These are phyloP conservation scores for Araneus ventricosus DNA, from an alignment of 1,140 invertebrate genomes.

Conservation along the genomic window DNA sequence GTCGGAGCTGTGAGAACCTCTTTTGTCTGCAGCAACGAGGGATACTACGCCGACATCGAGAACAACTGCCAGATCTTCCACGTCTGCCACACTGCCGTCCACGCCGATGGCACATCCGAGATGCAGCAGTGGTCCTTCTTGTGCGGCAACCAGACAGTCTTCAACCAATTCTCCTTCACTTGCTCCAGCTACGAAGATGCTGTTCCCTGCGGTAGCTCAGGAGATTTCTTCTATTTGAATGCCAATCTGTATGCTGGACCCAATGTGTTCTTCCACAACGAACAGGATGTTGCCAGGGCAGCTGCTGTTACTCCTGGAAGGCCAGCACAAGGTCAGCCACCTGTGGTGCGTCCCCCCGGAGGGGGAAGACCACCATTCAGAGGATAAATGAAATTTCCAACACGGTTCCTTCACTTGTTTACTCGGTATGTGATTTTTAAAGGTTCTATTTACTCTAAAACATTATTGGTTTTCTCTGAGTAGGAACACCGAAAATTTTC, in stretches of 20 bases:
- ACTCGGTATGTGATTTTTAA: neutral
- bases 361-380: conserved; percentile 41
- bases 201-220: conserved; percentile 78
- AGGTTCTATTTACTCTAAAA: no score
- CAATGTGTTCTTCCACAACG: conserved; percentile 73
- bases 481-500: no score
- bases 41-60: conserved; percentile 80
- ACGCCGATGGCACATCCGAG: conserved; percentile 82
- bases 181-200: conserved; percentile 78
- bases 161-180: conserved; percentile 86
- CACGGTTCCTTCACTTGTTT: neutral
- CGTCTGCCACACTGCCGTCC: conserved; percentile 83
- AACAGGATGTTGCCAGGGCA: conserved; percentile 74
- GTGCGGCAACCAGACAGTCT: conserved; percentile 89
- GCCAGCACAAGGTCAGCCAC: neutral
- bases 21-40: conserved; percentile 78
- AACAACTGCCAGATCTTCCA: conserved; percentile 80
- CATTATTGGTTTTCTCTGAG: no score
- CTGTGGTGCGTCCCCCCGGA: neutral
- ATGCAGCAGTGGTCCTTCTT: conserved; percentile 88
- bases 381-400: conserved; percentile 16
- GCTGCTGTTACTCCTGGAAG: conserved; percentile 68
- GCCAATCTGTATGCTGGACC: conserved; percentile 75
- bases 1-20: conserved; percentile 76
- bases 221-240: conserved; percentile 78